Base-by-base conservation (phyloP, 64 coral and sea anemone species). In the Acropora tenuis region DNA sequence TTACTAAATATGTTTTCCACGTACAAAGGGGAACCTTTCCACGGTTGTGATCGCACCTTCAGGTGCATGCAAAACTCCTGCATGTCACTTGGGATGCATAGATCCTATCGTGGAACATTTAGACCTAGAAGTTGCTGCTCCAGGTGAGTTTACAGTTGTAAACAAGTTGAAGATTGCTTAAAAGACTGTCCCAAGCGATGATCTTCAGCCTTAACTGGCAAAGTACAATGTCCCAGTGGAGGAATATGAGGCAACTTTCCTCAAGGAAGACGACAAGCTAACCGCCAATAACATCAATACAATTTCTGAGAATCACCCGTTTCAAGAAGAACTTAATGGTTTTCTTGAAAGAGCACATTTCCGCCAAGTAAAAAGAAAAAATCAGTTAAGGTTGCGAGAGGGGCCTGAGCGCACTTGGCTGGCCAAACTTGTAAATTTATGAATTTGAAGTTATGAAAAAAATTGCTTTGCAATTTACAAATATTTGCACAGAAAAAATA, bases 41-140 rank as follows among this genome's bases (percentile, higher is more conserved):
- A 49, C 86, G 41, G 78, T 90, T 45, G 93, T 45, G 57, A 50
- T 94, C 16, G 79, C 73, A 10, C 93, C 88, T 55, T 94, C 93
- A 20, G 93, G 88, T 45, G 89, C 93, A 15, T 87, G 93, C 66
- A 89, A 94, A 53, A 84, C 87, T 76, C 57, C 88, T 44, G 80
- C 93, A 30, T 94, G 93, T 66, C 88, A 85, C 50, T 58, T 78
- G 50, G 50, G 50, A 55, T 55, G 50, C 50, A 55, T 55, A 55
- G 50, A 55, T 55, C 50, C 50, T 8, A 55, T 55, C 50, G 9
- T 55, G 50, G 50, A 55, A 55, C 50, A 55, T 55, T 55, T 63
- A 63, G 7, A 55, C 6, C 79, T 82, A 30, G 48, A 82, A 82
- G 48, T 43, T 69, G 59, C 41, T 69, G 79, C 48, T 82, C 18